Percentiles rank a stretch among this genome's conserved stretches.
These are phyloP conservation scores for Pachycephus smyrnensis DNA, from an alignment of 2,888 invertebrate species.

Conservation along the genomic window DNA sequence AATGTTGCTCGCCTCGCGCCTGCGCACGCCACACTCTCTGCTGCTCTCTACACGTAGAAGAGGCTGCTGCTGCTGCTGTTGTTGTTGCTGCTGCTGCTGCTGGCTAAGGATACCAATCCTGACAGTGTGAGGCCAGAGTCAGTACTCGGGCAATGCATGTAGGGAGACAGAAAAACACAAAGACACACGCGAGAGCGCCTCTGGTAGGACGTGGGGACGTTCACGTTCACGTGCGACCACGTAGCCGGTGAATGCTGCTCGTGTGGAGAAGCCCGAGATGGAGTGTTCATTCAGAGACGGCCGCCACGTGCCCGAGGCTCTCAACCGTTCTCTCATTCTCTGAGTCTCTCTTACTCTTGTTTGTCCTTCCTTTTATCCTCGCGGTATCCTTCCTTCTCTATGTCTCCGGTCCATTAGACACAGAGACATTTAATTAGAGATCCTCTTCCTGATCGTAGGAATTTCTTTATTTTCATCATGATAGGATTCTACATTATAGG, in stretches of 20 bases:
- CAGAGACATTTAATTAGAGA: not conserved
- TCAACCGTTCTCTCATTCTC: constrained; percentile 37
- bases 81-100: not conserved
- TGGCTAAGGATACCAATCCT: not conserved
- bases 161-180: not conserved
- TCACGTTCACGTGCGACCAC: constrained; percentile 27
- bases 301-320: constrained; percentile 64
- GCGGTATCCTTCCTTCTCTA: not conserved
- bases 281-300: constrained; percentile 60
- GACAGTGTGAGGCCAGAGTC: not conserved
- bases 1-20: constrained; percentile 63
- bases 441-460: not conserved
- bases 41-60: constrained; percentile 17
- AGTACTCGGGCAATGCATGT: not conserved
- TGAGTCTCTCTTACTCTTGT: not conserved
- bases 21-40: constrained; percentile 37
- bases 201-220: constrained; percentile 23
- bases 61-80: not conserved
- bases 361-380: not conserved
- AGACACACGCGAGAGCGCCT: constrained; percentile 23
- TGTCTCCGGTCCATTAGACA: not conserved
- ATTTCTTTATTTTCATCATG: not conserved
- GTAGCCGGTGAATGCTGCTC: constrained; percentile 42
- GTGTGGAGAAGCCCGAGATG: constrained; percentile 26
- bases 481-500: not conserved